Evolutionary conservation across 1,140 invertebrate genomes (phyloP), one percentile per base, ranked within the genome.

Genomic region (Pseudoatta argentina): DNA sequence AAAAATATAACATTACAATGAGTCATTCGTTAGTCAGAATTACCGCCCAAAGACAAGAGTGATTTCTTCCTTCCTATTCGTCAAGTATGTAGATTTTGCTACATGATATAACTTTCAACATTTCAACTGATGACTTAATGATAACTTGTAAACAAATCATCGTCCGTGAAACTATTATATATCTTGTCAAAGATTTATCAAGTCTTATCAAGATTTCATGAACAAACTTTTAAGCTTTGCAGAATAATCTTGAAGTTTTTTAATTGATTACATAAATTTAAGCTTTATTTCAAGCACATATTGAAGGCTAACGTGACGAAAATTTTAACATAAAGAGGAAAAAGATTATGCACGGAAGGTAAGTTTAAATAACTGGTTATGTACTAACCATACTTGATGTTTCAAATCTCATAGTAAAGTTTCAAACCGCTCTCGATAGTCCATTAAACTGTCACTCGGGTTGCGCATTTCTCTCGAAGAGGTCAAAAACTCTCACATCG

Each of bases 361-460:
- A 48, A 61, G 30, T 44, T 72, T 12, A 67, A 14, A 73, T 82
- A 55, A 59, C 55, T 59, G n/a, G 16, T 51, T 16, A 44, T 44
- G 8, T 44, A 51, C 3, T 51, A 16, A 14, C 10, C 10, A 8
- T 83, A 53, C 67, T 53, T 24, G 76, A 55, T 27, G 27, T 5
- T 86, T 73, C 14, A 16, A 86, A 55, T 59, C 16, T 30, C 12
- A 39, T 12, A 27, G 12, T 8, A 16, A 64, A 14, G 27, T 66
- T 55, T 67, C 64, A 27, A 85, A 61, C 16, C 63, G 18, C 34
- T 57, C 63, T 59, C 30, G 3, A 24, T 82, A 18, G 18, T 83
- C 79, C 79, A 83, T 83, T 75, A 83, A 83, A 83, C 79, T 83
- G 79, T 83, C 79, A 83, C 69, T 83, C 69, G 24, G n/a, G 4